phyloP scores from a whole-genome alignment of 2,888 invertebrate genomes.

The Eledone cirrhosa region DNA sequence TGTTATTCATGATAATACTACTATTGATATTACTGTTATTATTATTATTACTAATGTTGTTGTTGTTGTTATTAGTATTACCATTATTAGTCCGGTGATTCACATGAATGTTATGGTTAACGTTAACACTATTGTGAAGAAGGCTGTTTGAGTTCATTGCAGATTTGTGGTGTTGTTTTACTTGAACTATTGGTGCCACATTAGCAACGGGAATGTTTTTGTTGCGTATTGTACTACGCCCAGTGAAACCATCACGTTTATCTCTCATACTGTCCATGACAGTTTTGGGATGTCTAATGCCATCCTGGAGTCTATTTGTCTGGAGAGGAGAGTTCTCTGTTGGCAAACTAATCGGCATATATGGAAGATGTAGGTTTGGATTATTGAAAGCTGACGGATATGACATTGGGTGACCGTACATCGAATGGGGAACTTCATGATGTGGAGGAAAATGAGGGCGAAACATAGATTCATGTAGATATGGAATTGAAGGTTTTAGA shows the following conservation, averaged over 20 bases:
- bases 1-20: neutral
- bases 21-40: neutral
- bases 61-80: neutral
- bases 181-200: constrained; percentile 54
- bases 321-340: neutral
- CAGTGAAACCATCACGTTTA: constrained; percentile 37
- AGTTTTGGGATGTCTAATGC: constrained; percentile 15
- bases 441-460: neutral
- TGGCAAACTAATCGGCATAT: neutral
- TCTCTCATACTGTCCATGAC: constrained; percentile 37
- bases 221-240: constrained; percentile 37
- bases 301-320: neutral
- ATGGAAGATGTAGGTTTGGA: constrained; percentile 6
- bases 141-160: neutral
- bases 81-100: neutral
- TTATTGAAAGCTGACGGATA: neutral
- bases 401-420: neutral
- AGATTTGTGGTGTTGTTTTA: constrained; percentile 31
- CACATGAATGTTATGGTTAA: too few species aligned
- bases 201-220: constrained; percentile 58
- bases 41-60: neutral
- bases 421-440: neutral
- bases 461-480: constrained; percentile 34
- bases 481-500: neutral
- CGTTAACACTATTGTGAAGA: neutral